Evolutionary conservation across 2,888 invertebrate genomes (phyloP).

Genomic region (Chaetogeoica ovagalla): DNA sequence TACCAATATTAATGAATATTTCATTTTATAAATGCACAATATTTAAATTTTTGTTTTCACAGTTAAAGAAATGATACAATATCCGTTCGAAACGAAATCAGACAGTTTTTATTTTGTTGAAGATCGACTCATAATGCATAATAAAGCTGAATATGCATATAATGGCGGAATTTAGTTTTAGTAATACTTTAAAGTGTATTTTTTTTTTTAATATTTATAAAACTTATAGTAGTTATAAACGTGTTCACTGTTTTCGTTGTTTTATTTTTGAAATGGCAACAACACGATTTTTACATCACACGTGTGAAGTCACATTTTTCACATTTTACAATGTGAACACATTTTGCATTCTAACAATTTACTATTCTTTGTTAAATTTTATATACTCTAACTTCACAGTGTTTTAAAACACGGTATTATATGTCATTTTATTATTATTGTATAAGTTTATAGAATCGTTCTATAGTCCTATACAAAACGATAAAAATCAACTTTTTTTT

Average conservation of each 20-base stretch:
- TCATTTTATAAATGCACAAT: not conserved
- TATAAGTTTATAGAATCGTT: constrained; percentile 29
- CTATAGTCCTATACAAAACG: not conserved
- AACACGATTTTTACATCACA: constrained; percentile 21
- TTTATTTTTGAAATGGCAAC: not conserved
- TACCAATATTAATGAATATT: constrained; percentile 8
- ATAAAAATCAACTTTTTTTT: not conserved
- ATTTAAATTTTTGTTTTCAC: constrained; percentile 59
- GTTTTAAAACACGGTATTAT: constrained; percentile 4
- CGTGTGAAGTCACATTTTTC: constrained; percentile 12
- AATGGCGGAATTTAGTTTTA: constrained; percentile 67
- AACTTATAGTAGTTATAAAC: not conserved
- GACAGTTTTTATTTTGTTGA: constrained; percentile 99
- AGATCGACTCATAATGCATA: constrained; percentile 96
- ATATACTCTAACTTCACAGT: constrained; percentile 11
- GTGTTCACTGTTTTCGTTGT: not conserved
- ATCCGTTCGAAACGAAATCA: constrained; percentile 95
- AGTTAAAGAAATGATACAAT: constrained; percentile 95
- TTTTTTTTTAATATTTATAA: not conserved
- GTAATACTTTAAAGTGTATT: not conserved
- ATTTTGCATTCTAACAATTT: constrained; percentile 5
- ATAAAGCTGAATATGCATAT: constrained; percentile 98
- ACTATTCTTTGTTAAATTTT: constrained; percentile 5
- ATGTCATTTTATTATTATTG: constrained; percentile 20
- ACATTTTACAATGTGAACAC: not conserved